Base-by-base conservation (phyloP, 1,140 invertebrate species). In the Fopius arisanus region DNA sequence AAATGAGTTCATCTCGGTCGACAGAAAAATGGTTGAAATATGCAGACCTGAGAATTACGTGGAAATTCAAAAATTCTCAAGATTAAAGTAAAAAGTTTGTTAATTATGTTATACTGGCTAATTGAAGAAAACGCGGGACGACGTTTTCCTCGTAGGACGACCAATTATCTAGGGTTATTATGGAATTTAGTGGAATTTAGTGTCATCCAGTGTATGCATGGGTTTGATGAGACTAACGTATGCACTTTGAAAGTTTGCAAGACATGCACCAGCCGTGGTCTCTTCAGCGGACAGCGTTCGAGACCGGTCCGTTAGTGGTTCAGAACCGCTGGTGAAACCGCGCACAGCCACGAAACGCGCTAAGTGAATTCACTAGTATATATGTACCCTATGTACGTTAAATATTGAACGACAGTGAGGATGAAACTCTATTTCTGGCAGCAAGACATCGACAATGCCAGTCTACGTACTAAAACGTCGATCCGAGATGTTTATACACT, bases 181-280 rank as follows among this genome's bases (percentile, higher is more conserved):
- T n/a, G n/a, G n/a, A n/a, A n/a, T n/a, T n/a, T n/a, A n/a, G 4
- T 37, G 33, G 12, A 37, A 37, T 4, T 37, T 37, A 4, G 4
- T 4, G 33, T 37, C 33, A 37, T 6, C 33, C 33, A 6, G 12
- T 12, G 14, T 48, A 37, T 14, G 12, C 28, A 14, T 0, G 21
- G 7, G 14, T 62, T 10, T 62, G 28, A 62, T 62, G 16, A 48
- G n/a, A 28, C 23, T 62, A 3, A 65, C 9, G 14, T 29, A 31
- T 33, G 62, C 3, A 65, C 26, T 62, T 12, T n/a, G 4, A 23
- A 26, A 29, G 28, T 31, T 29, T n/a, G 7, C 29, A 33, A 33
- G 62, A 65, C 62, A 29, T 29, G 29, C 62, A 65, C 62, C 62
- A 65, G 14, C 28, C 33, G 62, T 65, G 62, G 62, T 65, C 33